These are phyloP conservation scores for Hypolimnas misippus DNA, from an alignment of 2,888 invertebrate species.

Conservation along the genomic window DNA sequence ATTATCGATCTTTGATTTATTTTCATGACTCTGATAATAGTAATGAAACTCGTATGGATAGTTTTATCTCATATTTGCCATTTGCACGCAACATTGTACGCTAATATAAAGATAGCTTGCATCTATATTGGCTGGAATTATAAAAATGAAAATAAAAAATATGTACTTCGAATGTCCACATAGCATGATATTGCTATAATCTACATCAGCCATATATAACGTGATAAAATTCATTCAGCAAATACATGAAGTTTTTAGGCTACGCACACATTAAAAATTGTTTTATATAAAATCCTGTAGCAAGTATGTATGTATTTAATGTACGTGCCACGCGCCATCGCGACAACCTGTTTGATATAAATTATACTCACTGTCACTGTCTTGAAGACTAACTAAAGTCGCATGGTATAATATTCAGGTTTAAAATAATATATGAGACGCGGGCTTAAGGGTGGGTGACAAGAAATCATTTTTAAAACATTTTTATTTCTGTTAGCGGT, in stretches of 20 bases:
- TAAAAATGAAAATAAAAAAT: constrained; percentile 1
- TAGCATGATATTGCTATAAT: background rate
- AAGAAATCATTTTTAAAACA: background rate
- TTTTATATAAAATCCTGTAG: too few species aligned
- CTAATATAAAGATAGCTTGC: background rate
- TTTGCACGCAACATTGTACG: constrained; percentile 17
- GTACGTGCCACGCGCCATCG: constrained; percentile 37
- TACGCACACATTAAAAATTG: constrained; percentile 8
- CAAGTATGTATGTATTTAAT: background rate
- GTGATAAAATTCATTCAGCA: background rate
- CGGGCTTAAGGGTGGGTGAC: background rate
- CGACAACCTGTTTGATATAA: constrained; percentile 32
- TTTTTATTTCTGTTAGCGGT: background rate
- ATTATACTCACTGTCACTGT: constrained; percentile 27
- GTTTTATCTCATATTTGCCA: background rate
- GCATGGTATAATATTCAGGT: constrained; percentile 23
- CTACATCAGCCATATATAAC: background rate
- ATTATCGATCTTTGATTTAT: background rate
- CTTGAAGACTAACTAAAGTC: constrained; percentile 21
- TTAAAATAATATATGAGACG: constrained; percentile 3
- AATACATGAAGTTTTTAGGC: background rate
- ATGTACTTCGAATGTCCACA: background rate
- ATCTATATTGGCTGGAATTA: constrained; percentile 2
- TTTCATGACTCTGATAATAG: background rate
- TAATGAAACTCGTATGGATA: background rate